Evolutionary conservation across 2,113 vertebrate genomes (phyloP), one percentile per base, ranked within the genome.

Genomic region (Erythrolamprus reginae): DNA sequence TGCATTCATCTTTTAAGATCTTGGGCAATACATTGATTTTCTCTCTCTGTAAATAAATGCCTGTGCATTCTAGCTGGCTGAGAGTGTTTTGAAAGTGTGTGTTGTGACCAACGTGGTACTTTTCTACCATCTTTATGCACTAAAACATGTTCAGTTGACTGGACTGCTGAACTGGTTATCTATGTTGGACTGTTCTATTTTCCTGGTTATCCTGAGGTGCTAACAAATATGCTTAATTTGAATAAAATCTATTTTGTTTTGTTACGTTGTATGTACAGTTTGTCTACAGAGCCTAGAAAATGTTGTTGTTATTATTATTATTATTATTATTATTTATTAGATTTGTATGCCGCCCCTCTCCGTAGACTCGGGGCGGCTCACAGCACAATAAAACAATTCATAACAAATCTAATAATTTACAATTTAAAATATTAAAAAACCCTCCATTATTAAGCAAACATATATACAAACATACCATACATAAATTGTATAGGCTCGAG

Each of bases 161-260:
- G 0, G 92, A 93, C 94, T 89, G 95, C 95, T 95, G 95, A 95
- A 95, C 95, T 95, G 92, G 95, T 96, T 96, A 95, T 94, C 95
- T 96, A 77, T 77, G 94, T 93, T 95, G 95, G 95, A 94, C 96
- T 95, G 53, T 93, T 93, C 9, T 6, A 93, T 91, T 96, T 92
- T 95, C 95, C 95, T 94, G 94, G 93, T 95, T 96, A 96, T 95
- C 94, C 96, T 96, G 96, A 96, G 96, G 96, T 96, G 96, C 96
- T 96, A 96, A 96, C 95, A 94, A 96, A 96, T 94, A 94, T 93
- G 95, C 95, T 95, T 96, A 93, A 96, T 95, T 95, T 96, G 96
- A 96, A 96, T 96, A 96, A 96, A 96, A 94, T 95, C 92, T 96
- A 96, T 96, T 96, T 96, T 96, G 95, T 96, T 96, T 96, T 96